Conservation (phyloP, 1,140 invertebrate species). For the Hyposmocoma kahamanoa region DNA sequence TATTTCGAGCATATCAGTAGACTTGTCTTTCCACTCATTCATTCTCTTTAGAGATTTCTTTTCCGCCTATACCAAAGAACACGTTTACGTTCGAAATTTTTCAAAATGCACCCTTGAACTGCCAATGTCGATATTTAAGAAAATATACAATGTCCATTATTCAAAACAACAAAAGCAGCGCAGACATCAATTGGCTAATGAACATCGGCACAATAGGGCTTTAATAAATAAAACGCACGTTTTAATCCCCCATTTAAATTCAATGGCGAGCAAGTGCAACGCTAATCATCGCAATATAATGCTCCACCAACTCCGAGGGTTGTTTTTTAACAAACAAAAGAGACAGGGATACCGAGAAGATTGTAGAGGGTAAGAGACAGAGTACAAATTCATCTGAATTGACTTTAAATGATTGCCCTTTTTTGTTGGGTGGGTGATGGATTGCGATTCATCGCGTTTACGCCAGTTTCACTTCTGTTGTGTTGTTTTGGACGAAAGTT, state of each 20-base stretch:
- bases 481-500: not conserved
- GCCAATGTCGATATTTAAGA: too few relatives aligned
- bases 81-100: too few relatives aligned
- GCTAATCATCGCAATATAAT: slow-evolving; percentile 72
- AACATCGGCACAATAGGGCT: slow-evolving; percentile 55
- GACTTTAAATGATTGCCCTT: slow-evolving; percentile 67
- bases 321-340: slow-evolving; percentile 45
- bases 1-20: too few relatives aligned
- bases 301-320: slow-evolving; percentile 48
- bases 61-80: too few relatives aligned
- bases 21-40: too few relatives aligned
- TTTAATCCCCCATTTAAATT: slow-evolving; percentile 72
- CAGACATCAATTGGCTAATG: slow-evolving; percentile 63
- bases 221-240: slow-evolving; percentile 67
- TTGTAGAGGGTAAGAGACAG: slow-evolving; percentile 25
- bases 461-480: slow-evolving; percentile 11
- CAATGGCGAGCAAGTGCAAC: slow-evolving; percentile 66
- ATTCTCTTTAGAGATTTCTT: too few relatives aligned
- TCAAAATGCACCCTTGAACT: too few relatives aligned
- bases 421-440: slow-evolving; percentile 62
- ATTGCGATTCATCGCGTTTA: slow-evolving; percentile 51
- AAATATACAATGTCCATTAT: too few relatives aligned
- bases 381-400: slow-evolving; percentile 51
- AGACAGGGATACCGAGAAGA: slow-evolving; percentile 22
- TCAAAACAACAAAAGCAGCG: slow-evolving; percentile 31